Evolutionary conservation across 2,113 vertebrate genomes (phyloP), one percentile per base, ranked within the genome.

Genomic region (Reinhardtius hippoglossoides): DNA sequence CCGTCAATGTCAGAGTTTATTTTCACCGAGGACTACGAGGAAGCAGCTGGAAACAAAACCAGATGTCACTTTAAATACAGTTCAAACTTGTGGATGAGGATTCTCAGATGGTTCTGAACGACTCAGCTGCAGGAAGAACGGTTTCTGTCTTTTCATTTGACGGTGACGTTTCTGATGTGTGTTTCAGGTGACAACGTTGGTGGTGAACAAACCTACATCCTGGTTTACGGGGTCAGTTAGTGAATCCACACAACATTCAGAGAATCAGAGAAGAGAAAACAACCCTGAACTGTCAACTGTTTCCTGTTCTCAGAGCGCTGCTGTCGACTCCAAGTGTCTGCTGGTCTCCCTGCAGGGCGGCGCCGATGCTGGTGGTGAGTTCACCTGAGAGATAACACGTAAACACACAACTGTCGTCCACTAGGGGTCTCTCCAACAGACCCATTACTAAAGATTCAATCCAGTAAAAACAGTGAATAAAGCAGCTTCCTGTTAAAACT

Each of bases 141-240:
- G 9, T 37, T 37, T 37, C 35, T 37, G 8, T 58, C 44, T 54
- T 8, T 27, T 27, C 6, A 31, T 3, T 56, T 10, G 13, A 56
- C 5, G 3, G 27, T 62, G 20, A 60, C 1, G 26, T 37, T 12
- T 42, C n/a, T 6, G 6, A 8, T 67, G 18, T 67, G 18, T 78
- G 64, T 65, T 75, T 23, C 79, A 87, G 87, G 61, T 18, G 81
- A 24, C 9, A 21, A 5, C 0, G 44, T 5, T 8, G 55, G 14
- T 0, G 54, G 1, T 1, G 67, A 52, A 7, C 80, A 71, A 24
- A 57, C 67, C 67, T 67, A 70, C 64, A 48, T 87, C 74, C 67
- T 89, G 64, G 24, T 85, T 0, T 83, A 67, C 1, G 12, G 14
- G 82, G 87, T 87, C 27, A 76, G 87, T 87, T n/a, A 67, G 16